Base-by-base conservation (phyloP, 1,140 invertebrate species). In the Drosophila paulistorum region DNA sequence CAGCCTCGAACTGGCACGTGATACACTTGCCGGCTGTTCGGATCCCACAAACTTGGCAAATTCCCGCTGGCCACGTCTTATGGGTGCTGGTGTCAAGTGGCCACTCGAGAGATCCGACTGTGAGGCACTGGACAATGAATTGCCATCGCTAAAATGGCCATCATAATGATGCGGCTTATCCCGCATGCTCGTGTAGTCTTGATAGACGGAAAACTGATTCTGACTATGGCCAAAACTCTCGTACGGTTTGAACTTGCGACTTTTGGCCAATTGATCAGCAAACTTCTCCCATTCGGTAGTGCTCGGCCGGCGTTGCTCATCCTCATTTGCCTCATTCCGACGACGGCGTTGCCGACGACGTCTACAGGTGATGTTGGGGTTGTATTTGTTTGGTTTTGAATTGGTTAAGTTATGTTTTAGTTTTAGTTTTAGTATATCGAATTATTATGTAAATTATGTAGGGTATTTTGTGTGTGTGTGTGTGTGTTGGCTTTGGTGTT, bases 271-370 rank as follows among this genome's bases (percentile, higher is more conserved):
- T 30, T 83, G 73, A 68, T 91, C 90, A 7, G 90, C 90, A 63
- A 89, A 81, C 37, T 83, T 91, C 14, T 91, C 90, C 90, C 90
- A 91, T 41, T 91, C 90, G 14, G 90, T 91, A 33, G 90, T 91
- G 45, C 59, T 77, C 13, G 90, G 90, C 10, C 90, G 75, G 2
- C 20, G 79, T 11, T 57, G 64, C 6, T 84, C 30, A 30, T 30
- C 81, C 9, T 77, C 54, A n/a, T 61, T 68, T 11, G 48, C 1
- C 17, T 17, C 14, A 13, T n/a, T n/a, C 4, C 68, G 71, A 17
- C 78, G 26, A 7, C 68, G 71, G 23, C 78, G 79, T 20, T 67
- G 23, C 61, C 68, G 66, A 14, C 33, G 71, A 39, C n/a, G 67
- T 51, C 68, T 83, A 33, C 42, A 30, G 64, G 45, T 5, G 5